These are phyloP conservation scores for Epinephelus moara DNA, from an alignment of 2,113 vertebrate genomes.

Conservation along the genomic window DNA sequence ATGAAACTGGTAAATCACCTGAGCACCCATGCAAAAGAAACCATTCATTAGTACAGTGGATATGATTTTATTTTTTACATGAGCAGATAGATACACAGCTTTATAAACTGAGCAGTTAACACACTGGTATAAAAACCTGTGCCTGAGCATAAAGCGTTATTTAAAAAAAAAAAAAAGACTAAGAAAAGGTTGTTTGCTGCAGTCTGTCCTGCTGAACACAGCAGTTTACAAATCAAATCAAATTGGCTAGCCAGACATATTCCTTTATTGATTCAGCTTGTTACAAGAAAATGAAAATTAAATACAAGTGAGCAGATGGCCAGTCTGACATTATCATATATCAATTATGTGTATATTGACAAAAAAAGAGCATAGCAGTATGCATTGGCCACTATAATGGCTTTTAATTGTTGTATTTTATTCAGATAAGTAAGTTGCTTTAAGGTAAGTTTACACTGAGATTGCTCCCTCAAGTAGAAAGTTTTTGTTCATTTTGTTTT, in stretches of 20 bases:
- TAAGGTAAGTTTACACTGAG: not conserved
- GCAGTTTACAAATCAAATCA: conserved; percentile 11
- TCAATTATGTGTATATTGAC: not conserved
- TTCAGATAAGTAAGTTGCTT: not conserved
- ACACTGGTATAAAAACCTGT: not conserved
- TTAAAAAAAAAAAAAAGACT: not conserved
- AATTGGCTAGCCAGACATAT: not conserved
- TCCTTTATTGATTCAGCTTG: conserved; percentile 22
- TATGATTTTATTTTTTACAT: conserved; percentile 22
- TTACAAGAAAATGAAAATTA: conserved; percentile 6
- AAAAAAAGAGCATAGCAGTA: not conserved
- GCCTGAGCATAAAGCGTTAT: not conserved
- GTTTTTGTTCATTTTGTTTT: not conserved
- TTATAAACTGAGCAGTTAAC: not conserved
- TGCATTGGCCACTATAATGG: not conserved
- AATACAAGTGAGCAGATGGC: not conserved
- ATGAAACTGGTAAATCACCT: conserved; percentile 41
- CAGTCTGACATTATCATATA: not conserved
- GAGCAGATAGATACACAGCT: not conserved
- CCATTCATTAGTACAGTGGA: conserved; percentile 35
- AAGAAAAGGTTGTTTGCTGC: not conserved
- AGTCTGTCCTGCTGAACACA: conserved; percentile 2
- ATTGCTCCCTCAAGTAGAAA: not conserved
- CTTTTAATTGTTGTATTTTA: not conserved
- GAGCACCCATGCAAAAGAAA: conserved; percentile 43